phyloP scores from a whole-genome alignment of 2,888 invertebrate genomes.

The Beris chalybata region DNA sequence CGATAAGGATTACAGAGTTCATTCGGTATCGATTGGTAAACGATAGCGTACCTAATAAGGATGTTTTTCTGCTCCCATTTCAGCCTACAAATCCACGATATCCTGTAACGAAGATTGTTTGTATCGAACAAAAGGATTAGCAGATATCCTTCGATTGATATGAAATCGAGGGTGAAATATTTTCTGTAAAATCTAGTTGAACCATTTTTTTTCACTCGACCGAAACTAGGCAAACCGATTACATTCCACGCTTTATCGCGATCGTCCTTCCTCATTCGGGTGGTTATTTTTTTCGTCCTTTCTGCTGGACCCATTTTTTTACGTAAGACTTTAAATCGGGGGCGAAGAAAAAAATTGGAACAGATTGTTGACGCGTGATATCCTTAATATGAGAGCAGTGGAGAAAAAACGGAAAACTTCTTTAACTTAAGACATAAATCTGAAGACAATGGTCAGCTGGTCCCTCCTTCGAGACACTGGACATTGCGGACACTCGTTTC shows the following conservation, averaged over 20 bases:
- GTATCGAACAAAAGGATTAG: slow-evolving; percentile 35
- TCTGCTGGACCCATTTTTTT: slow-evolving; percentile 2
- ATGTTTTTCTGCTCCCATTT: slow-evolving; percentile 31
- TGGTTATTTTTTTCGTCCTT: not conserved
- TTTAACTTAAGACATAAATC: slow-evolving; percentile 24
- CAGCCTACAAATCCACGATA: slow-evolving; percentile 29
- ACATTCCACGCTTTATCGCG: slow-evolving; percentile 17
- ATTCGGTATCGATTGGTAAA: slow-evolving; percentile 33
- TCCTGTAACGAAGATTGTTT: slow-evolving; percentile 30
- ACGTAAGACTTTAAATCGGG: slow-evolving; percentile 6
- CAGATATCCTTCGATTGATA: slow-evolving; percentile 33
- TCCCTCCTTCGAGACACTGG: not conserved
- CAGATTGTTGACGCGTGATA: slow-evolving; percentile 32
- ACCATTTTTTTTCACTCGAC: not conserved
- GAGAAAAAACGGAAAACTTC: slow-evolving; percentile 2
- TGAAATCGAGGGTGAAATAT: slow-evolving; percentile 37
- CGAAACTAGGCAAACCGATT: slow-evolving; percentile 13
- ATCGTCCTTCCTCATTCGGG: slow-evolving; percentile 23
- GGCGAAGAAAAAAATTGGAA: slow-evolving; percentile 21
- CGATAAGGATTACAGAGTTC: slow-evolving; percentile 28
- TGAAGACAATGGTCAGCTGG: slow-evolving; percentile 20
- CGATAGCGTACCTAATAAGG: slow-evolving; percentile 31
- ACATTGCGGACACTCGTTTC: slow-evolving; percentile 3
- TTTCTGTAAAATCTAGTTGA: slow-evolving; percentile 18
- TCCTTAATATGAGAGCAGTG: slow-evolving; percentile 18